A percentile compares a stretch with the other conserved stretches of the same genome.
Evolutionary conservation across 2,113 vertebrate species (phyloP).

Genomic region (Hippolais icterina): DNA sequence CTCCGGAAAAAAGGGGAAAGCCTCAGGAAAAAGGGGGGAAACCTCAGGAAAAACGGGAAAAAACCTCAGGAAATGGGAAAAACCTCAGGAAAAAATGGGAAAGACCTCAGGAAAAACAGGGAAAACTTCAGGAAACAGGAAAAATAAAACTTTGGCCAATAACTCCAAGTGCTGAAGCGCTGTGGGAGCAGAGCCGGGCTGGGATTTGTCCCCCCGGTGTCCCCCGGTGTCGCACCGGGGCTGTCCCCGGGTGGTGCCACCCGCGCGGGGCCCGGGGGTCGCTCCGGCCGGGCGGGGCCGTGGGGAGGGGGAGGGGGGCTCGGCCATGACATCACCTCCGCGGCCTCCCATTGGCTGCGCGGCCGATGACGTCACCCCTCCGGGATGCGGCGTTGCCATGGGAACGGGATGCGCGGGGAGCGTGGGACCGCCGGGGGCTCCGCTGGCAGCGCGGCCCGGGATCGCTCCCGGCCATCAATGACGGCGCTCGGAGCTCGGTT

Average conservation of each 20-base stretch:
- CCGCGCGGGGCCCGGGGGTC: background rate
- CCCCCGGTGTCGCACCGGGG: background rate
- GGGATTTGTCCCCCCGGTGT: background rate
- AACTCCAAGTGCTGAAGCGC: accelerated
- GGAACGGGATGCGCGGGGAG: slow-evolving; percentile 74
- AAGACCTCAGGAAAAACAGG: no score
- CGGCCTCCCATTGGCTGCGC: slow-evolving; percentile 79
- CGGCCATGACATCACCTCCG: slow-evolving; percentile 84
- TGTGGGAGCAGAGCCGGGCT: accelerated
- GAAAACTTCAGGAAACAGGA: background rate
- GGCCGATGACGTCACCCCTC: slow-evolving; percentile 79
- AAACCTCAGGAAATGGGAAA: no score
- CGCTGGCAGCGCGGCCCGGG: background rate
- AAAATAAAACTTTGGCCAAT: accelerated
- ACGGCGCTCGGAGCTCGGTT: accelerated
- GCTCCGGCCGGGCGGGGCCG: background rate
- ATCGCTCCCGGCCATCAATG: accelerated
- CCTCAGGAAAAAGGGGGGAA: no score
- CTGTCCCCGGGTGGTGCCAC: background rate
- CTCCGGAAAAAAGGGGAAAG: no score
- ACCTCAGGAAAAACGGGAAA: no score
- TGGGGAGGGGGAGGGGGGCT: background rate
- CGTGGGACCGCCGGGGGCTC: background rate
- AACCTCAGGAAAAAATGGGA: no score
- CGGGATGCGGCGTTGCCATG: slow-evolving; percentile 83